A percentile compares a stretch with the other conserved stretches of the same genome.
Conservation (phyloP, 2,113 vertebrate genomes). For the Sclerurus mexicanus region DNA sequence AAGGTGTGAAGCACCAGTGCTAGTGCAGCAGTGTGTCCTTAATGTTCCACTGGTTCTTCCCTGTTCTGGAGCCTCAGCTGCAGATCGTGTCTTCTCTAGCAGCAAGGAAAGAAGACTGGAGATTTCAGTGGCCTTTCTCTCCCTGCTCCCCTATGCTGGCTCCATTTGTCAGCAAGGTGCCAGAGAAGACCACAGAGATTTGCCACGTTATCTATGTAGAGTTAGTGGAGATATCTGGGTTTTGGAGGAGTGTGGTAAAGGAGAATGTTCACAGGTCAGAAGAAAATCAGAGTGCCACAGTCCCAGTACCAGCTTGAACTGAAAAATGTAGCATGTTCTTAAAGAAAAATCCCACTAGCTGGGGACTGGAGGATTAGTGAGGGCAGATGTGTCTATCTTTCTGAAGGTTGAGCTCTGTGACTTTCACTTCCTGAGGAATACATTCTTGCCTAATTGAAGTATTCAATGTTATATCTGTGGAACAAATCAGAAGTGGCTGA, state of each 20-base stretch:
- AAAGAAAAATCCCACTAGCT: not conserved
- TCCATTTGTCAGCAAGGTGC: not conserved
- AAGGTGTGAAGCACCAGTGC: not conserved
- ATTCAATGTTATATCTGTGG: not conserved
- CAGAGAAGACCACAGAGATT: not conserved
- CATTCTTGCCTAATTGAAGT: not conserved
- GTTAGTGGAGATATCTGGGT: not conserved
- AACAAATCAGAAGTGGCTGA: not conserved
- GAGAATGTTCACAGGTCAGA: not conserved
- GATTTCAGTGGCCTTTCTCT: not conserved
- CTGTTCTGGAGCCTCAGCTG: not conserved
- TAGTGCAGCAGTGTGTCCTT: not conserved
- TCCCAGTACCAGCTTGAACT: not conserved
- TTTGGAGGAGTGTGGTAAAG: not conserved
- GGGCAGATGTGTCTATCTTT: not conserved
- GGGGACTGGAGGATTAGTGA: not conserved
- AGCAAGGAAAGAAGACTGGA: not conserved
- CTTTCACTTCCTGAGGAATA: not conserved
- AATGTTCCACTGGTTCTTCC: not conserved
- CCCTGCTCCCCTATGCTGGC: rapidly evolving
- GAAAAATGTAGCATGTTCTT: not conserved
- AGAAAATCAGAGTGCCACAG: not conserved
- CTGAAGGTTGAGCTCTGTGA: not conserved
- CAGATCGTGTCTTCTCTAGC: not conserved
- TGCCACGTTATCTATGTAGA: rapidly evolving